Conservation (phyloP, 2,888 invertebrate genomes). For the Eugnorisma glareosa region DNA sequence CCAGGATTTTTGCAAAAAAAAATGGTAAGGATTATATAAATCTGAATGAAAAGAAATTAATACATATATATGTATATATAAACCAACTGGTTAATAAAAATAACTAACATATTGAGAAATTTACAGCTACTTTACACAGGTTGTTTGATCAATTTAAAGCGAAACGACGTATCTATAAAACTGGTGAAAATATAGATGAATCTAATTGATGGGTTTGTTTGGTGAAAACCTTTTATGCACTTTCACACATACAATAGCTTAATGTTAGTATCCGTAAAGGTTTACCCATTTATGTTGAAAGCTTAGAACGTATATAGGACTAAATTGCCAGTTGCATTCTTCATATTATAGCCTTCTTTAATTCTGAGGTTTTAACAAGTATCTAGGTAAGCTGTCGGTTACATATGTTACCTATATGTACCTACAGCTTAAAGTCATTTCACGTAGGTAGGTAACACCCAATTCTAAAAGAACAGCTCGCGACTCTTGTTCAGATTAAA, state of each 20-base stretch:
- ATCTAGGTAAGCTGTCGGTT: no score
- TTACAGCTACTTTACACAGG: neutral
- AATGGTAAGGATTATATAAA: conserved; percentile 3
- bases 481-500: neutral
- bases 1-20: conserved; percentile 27
- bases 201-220: conserved; percentile 1
- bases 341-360: neutral
- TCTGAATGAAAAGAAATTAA: neutral
- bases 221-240: neutral
- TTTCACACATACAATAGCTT: neutral
- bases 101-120: neutral
- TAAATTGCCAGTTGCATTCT: neutral
- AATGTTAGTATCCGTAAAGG: neutral
- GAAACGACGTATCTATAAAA: neutral
- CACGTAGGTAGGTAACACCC: neutral
- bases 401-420: no score
- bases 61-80: no score
- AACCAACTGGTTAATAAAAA: neutral
- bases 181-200: neutral
- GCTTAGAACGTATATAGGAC: neutral
- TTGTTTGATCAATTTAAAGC: neutral
- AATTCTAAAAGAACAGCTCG: neutral
- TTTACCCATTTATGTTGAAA: neutral
- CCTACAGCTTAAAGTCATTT: neutral
- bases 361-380: neutral